Evolutionary conservation across 2,113 vertebrate species (phyloP).

Genomic region (Clarias gariepinus): DNA sequence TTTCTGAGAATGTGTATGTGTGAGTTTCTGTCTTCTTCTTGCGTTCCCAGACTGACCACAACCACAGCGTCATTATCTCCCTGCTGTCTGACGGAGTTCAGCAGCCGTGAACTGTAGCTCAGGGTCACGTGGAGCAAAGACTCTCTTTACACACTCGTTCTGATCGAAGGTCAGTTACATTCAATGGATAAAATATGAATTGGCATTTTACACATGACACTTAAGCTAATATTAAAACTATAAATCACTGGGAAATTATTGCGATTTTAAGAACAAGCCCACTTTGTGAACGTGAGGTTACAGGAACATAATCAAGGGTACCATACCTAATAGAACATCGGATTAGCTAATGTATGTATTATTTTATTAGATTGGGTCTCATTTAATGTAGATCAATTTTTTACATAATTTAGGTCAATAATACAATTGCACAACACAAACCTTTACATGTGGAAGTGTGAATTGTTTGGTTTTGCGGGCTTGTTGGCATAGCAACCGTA

Average conservation of each 20-base stretch:
- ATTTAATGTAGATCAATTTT: not conserved
- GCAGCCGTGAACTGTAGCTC: not conserved
- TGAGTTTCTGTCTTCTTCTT: slow-evolving; percentile 15
- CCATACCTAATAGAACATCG: not conserved
- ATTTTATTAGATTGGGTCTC: not conserved
- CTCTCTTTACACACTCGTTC: not conserved
- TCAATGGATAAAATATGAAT: not conserved
- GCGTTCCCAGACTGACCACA: not conserved
- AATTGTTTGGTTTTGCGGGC: not conserved
- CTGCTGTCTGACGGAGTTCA: not conserved
- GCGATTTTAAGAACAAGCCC: not conserved
- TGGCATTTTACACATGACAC: not conserved
- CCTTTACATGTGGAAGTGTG: not conserved
- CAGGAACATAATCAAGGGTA: not conserved
- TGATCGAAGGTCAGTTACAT: not conserved
- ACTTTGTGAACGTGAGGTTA: not conserved
- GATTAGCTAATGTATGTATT: not conserved
- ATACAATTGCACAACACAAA: not conserved
- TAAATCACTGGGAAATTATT: not conserved
- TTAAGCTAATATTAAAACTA: not conserved
- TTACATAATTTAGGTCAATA: not conserved
- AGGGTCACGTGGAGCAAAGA: not conserved
- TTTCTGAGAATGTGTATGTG: slow-evolving; percentile 9
- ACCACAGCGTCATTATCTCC: not conserved
- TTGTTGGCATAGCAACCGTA: not conserved